Base-by-base conservation (phyloP, 1,140 invertebrate species). In the Acromyrmex charruanus region DNA sequence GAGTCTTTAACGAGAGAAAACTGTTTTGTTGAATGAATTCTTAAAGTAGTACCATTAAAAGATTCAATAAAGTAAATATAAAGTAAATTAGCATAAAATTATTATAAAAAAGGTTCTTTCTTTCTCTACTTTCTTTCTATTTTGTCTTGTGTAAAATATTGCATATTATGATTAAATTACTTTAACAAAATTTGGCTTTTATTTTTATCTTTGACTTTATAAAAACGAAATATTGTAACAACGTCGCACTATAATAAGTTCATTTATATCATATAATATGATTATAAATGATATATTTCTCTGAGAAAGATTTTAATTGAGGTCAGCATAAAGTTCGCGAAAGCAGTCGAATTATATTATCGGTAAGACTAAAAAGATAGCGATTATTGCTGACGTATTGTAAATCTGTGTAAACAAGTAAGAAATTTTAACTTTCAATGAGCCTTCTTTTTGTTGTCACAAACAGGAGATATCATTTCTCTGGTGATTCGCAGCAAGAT, bases 401-500 rank as follows among this genome's bases (percentile, higher is more conserved):
- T 39, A 14, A 84, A 84, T 51, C 12, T 5, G 12, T 5, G 12
- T 39, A 49, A 55, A 12, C 3, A 10, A 74, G 28, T n/a, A 75
- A 58, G 51, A 84, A 59, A 75, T 51, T 71, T 72, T 7, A 49
- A 31, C 18, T 74, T 18, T 31, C 59, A 49, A 71, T 10, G 2
- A 31, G 68, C n/a, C 58, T 44, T 71, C 14, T 44, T 74, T 84
- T 74, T 84, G 39, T 55, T 2, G 14, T 58, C 6, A 4, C 16
- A n/a, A 55, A 25, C 18, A 25, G 6, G 18, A 75, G 58, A 75
- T 81, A 81, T 28, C 59, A 74, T 84, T 84, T 74, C 69, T 84
- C 39, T 55, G 14, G n/a, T 14, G 39, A 49, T 84, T 84, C 25
- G 18, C 80, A 74, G 12, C 39, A 44, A 12, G 69, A 82, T 74